phyloP scores from a whole-genome alignment of 2,888 invertebrate genomes.

The Ditula angustiorana region DNA sequence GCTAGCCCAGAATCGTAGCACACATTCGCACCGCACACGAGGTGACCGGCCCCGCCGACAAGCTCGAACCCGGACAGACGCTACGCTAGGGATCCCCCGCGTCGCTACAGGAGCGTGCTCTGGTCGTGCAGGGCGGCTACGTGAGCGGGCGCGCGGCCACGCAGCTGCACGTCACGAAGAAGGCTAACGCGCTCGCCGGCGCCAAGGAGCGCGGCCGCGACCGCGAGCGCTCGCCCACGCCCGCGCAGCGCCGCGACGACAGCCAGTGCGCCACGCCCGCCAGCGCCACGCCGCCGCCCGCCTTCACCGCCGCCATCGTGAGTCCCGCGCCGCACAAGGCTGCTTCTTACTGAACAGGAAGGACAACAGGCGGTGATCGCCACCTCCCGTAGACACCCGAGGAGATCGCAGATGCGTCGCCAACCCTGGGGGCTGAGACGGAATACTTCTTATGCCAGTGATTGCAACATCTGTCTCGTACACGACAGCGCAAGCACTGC shows the following conservation, averaged over 20 bases:
- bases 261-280: constrained; percentile 59
- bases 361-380: too few relatives aligned
- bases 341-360: not conserved
- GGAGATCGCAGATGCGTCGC: too few relatives aligned
- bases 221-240: constrained; percentile 72
- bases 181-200: constrained; percentile 90
- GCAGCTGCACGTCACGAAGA: constrained; percentile 90
- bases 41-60: constrained; percentile 61
- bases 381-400: constrained; percentile 51
- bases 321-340: constrained; percentile 45
- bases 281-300: constrained; percentile 70
- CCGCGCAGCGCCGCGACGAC: constrained; percentile 52
- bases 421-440: too few relatives aligned
- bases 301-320: constrained; percentile 64
- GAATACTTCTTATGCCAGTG: too few relatives aligned
- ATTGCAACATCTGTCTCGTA: too few relatives aligned
- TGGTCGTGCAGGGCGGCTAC: constrained; percentile 88
- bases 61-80: constrained; percentile 68
- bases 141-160: constrained; percentile 86
- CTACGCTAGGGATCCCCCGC: constrained; percentile 82
- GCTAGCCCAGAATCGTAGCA: not conserved
- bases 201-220: constrained; percentile 86
- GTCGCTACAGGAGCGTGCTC: constrained; percentile 88
- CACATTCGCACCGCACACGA: constrained; percentile 8
- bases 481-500: too few relatives aligned